Evolutionary conservation across 2,113 vertebrate species (phyloP).

Genomic region (Hippocampus zosterae): DNA sequence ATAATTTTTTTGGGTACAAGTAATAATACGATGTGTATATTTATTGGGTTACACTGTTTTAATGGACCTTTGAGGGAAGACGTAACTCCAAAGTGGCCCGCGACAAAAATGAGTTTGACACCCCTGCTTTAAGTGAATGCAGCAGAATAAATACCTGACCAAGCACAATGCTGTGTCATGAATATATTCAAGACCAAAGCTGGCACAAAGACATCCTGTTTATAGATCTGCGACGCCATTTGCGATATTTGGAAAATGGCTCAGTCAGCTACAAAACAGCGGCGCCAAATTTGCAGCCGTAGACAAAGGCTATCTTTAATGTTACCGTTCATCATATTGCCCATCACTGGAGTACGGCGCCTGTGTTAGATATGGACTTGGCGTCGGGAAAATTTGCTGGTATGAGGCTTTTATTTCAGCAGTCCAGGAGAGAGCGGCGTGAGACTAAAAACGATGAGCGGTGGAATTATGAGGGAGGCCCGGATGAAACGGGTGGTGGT

Average conservation of each 20-base stretch:
- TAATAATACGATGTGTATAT: too few relatives aligned
- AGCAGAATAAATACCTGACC: background rate
- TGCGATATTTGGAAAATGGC: background rate
- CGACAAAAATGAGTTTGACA: too few relatives aligned
- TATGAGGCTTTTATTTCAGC: conserved; percentile 5
- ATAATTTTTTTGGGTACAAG: too few relatives aligned
- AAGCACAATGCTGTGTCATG: background rate
- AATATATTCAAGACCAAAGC: background rate
- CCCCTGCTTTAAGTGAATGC: conserved; percentile 2
- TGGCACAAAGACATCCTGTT: background rate
- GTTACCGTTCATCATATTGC: conserved; percentile 19
- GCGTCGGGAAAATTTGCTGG: conserved; percentile 7
- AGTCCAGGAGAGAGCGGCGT: conserved; percentile 24
- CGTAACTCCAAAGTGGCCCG: too few relatives aligned
- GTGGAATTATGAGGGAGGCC: conserved; percentile 31
- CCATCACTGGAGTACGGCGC: conserved; percentile 29
- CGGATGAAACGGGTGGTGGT: conserved; percentile 22
- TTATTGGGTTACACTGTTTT: too few relatives aligned
- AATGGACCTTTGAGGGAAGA: too few relatives aligned
- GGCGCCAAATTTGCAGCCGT: background rate
- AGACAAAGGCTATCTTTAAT: background rate
- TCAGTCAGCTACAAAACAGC: background rate
- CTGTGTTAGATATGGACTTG: conserved; percentile 13
- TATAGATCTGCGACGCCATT: background rate
- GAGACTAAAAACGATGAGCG: conserved; percentile 27